Evolutionary conservation across 1,140 invertebrate genomes (phyloP).

Genomic region (Euglossa dilemma): DNA sequence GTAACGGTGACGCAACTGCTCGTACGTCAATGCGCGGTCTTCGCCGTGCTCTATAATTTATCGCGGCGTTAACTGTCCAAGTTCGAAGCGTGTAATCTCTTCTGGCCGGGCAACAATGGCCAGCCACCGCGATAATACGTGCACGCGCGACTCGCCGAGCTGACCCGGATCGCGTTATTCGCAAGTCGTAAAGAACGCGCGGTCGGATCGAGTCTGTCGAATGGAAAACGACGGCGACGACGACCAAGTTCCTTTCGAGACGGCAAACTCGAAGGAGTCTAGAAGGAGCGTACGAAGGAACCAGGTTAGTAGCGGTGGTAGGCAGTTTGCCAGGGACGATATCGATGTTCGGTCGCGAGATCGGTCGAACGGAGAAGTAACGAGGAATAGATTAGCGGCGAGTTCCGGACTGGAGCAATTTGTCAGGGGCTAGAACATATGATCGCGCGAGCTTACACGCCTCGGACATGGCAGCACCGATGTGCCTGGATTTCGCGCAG

Average conservation of each 20-base stretch:
- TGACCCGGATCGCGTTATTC: background rate
- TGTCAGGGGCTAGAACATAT: slow-evolving; percentile 58
- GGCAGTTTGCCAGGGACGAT: slow-evolving; percentile 48
- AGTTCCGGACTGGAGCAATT: slow-evolving; percentile 56
- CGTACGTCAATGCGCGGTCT: slow-evolving; percentile 11
- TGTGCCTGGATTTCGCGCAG: too few relatives aligned
- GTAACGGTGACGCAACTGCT: background rate
- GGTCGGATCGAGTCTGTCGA: background rate
- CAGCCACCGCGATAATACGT: slow-evolving; percentile 10
- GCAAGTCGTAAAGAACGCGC: background rate
- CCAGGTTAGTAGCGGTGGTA: background rate
- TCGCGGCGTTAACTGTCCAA: slow-evolving; percentile 38
- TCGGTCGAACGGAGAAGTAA: slow-evolving; percentile 16
- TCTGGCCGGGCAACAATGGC: background rate
- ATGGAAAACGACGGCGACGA: too few relatives aligned
- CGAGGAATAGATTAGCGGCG: slow-evolving; percentile 65
- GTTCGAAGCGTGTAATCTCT: slow-evolving; percentile 32
- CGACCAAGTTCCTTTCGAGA: too few relatives aligned
- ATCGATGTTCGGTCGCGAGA: slow-evolving; percentile 48
- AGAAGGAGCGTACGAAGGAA: too few relatives aligned
- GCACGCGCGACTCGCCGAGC: background rate
- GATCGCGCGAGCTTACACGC: slow-evolving; percentile 18
- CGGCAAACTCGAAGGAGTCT: too few relatives aligned
- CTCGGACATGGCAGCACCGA: background rate
- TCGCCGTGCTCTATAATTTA: slow-evolving; percentile 20